Base-by-base conservation (phyloP, 2,797 vertebrate species). In the Phrynocephalus guinanensis region DNA sequence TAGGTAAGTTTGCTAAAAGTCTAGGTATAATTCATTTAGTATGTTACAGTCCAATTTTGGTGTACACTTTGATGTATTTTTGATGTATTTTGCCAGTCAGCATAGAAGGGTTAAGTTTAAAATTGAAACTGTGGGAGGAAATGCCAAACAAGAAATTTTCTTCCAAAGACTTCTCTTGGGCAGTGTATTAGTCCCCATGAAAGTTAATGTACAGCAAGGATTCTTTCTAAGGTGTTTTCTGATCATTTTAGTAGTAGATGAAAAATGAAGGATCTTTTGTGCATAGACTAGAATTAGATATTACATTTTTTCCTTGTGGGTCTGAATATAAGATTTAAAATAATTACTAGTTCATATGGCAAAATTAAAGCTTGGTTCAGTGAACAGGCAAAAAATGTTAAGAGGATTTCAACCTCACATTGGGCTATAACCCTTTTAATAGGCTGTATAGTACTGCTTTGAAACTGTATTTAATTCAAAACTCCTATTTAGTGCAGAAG, bases 181-280 rank as follows among this genome's bases (percentile, higher is more conserved):
- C 52, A 24, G 26, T 60, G 70, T 44, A 10, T 56, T 73, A 60
- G n/a, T 73, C 20, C 72, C 30, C 33, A 15, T 33, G 30, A 60
- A 60, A 60, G 9, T 18, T 28, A 72, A 60, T 73, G 70, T 48
- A 44, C 16, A 50, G 7, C 15, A 26, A 70, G 38, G 2, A 30
- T 83, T 20, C 15, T 20, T 11, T 5, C 4, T 28, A 56, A 28
- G 16, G 33, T 83, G 15, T 33, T 83, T 56, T 89, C 78, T 87
- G 6, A 89, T 91, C 24, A 63, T 44, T 87, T 92, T 93, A 79
- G 80, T 79, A 93, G 91, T 93, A 90, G 75, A 33, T 90, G 66
- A 78, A 71, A 20, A 83, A 83, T 90, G 48, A 72, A 22, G 73
- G 26, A 52, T 90, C 56, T 91, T 91, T 88, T 81, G 15, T 86